Base-by-base conservation (phyloP, 2,113 vertebrate species). In the Odobenus rosmarus region DNA sequence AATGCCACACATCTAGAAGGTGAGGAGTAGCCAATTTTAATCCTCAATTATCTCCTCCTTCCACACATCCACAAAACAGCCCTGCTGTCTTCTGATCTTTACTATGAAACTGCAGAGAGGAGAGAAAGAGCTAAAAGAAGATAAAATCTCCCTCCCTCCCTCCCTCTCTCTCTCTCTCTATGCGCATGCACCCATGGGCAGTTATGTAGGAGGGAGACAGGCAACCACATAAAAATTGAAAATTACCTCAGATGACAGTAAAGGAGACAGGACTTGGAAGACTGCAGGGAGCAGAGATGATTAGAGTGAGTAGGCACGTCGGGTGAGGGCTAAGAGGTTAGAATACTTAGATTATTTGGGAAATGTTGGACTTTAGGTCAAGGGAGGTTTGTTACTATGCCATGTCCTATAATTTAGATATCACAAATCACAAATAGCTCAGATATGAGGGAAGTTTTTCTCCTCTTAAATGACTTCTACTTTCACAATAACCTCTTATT, bases 11-110 rank as follows among this genome's bases (percentile, higher is more conserved):
- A 88, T 83, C 93, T 91, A 72, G 62, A 85, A 95, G 61, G 82
- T 23, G 69, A 77, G 76, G 28, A 57, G 74, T 61, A 81, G 42
- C 51, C 88, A 14, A 28, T 74, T 90, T 95, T 98, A 91, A 98
- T 96, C 80, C 72, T 89, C 88, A 94, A 57, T 94, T 96, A 90
- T 94, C 88, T 97, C 76, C 53, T 85, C 33, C 79, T 74, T 96
- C 77, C 67, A 79, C 42, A 93, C 42, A 93, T 94, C 87, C 69
- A 67, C 86, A 81, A 64, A 95, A 49, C 42, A 80, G 69, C 57
- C 7, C 39, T 74, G 71, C 61, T 96, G 76, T 96, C 88, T 72
- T 96, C 93, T 96, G 81, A 95, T 97, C 93, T 95, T 79, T 92
- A 82, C 88, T 89, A 42, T 57, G 89, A 92, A 96, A 91, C 81